Percentiles rank a stretch among this genome's conserved stretches.
Evolutionary conservation across 2,113 vertebrate species (phyloP).

Genomic region (Tyto alba): DNA sequence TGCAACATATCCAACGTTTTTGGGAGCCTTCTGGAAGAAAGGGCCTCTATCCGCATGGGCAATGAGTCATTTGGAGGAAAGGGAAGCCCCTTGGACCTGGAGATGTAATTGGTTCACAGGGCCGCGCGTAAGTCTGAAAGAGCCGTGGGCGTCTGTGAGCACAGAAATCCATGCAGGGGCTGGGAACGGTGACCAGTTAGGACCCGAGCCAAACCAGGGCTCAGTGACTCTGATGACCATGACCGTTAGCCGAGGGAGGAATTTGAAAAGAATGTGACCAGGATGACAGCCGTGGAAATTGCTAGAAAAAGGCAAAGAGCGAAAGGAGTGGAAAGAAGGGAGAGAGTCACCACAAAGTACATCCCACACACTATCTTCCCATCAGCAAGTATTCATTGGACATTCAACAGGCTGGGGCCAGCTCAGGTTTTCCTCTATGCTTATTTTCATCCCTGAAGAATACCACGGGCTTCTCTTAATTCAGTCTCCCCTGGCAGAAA

Average conservation of each 20-base stretch:
- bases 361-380: neutral
- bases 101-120: neutral
- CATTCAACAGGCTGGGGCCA: neutral
- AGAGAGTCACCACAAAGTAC: neutral
- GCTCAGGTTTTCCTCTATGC: neutral
- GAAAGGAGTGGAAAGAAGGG: neutral
- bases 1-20: neutral
- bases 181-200: neutral
- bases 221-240: neutral
- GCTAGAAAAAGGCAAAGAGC: neutral
- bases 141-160: neutral
- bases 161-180: neutral
- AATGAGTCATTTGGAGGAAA: constrained; percentile 21
- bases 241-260: neutral
- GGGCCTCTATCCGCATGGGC: neutral
- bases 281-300: neutral
- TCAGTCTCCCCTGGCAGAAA: neutral
- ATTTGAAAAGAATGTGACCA: neutral
- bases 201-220: neutral
- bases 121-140: neutral
- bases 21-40: neutral
- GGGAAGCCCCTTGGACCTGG: neutral
- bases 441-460: neutral
- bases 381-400: neutral
- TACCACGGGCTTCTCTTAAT: neutral